Conservation (phyloP, 2,888 invertebrate genomes). For the Ichneumoninae sp. region DNA sequence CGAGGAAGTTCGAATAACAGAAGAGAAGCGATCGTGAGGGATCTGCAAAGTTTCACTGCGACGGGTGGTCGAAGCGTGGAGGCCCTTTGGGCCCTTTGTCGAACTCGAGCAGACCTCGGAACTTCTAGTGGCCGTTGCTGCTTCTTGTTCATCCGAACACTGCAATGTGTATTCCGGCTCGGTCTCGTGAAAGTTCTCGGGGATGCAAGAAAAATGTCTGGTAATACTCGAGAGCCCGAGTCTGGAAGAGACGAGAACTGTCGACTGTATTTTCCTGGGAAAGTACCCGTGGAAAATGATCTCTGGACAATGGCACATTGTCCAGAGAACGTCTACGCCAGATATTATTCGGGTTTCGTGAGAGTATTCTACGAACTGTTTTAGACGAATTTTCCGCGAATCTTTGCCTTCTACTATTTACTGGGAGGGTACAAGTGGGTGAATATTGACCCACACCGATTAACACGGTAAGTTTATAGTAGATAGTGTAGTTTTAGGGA, state of each 20-base stretch:
- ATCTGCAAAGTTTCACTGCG: constrained; percentile 61
- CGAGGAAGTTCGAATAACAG: constrained; percentile 45
- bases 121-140: constrained; percentile 51
- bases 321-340: neutral
- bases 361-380: neutral
- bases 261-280: constrained; percentile 40
- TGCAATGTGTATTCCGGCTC: constrained; percentile 24
- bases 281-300: constrained; percentile 13
- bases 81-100: constrained; percentile 57
- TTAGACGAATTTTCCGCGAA: no score
- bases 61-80: constrained; percentile 16
- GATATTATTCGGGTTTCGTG: neutral
- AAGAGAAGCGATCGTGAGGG: constrained; percentile 43
- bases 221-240: constrained; percentile 45
- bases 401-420: no score
- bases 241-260: constrained; percentile 32
- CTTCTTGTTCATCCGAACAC: constrained; percentile 18
- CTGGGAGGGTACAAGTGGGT: neutral
- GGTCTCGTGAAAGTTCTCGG: constrained; percentile 42
- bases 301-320: constrained; percentile 18
- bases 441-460: neutral
- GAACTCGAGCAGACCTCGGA: constrained; percentile 51
- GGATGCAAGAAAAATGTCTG: constrained; percentile 52
- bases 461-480: neutral
- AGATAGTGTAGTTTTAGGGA: no score